A percentile compares a stretch with the other conserved stretches of the same genome.
Conservation (phyloP, 2,797 vertebrate species). For the Tolypeutes matacus region DNA sequence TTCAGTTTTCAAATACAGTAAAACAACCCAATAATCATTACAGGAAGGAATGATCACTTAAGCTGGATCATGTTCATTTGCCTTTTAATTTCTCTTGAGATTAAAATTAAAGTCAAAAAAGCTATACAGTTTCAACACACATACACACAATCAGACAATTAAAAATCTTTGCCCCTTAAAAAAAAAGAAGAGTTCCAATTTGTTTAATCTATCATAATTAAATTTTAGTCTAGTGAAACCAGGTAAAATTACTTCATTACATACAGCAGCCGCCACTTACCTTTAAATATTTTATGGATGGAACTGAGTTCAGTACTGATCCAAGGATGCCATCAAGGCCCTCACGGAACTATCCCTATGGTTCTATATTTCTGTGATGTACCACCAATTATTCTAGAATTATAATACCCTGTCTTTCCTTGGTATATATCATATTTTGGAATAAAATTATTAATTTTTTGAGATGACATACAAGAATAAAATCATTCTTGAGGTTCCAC, state of each 20-base stretch:
- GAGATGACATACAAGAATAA: constrained; percentile 89
- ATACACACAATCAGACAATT: constrained; percentile 66
- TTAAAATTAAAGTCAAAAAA: constrained; percentile 77
- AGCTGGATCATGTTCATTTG: constrained; percentile 73
- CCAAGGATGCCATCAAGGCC: constrained; percentile 81
- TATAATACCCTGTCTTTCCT: constrained; percentile 85
- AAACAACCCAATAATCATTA: constrained; percentile 71
- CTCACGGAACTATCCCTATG: constrained; percentile 77
- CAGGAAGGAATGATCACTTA: constrained; percentile 79
- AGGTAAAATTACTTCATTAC: constrained; percentile 74
- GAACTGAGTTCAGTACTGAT: constrained; percentile 84
- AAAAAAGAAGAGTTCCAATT: constrained; percentile 59
- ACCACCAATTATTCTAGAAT: constrained; percentile 82
- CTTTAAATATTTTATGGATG: constrained; percentile 86
- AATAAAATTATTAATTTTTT: constrained; percentile 80
- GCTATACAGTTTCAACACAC: constrained; percentile 75
- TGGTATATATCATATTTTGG: constrained; percentile 79
- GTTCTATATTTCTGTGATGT: constrained; percentile 80
- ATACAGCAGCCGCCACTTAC: constrained; percentile 84
- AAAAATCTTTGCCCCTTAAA: constrained; percentile 63
- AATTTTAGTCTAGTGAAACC: constrained; percentile 69
- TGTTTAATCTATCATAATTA: constrained; percentile 53
- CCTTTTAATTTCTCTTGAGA: constrained; percentile 79
- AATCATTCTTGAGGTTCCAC: constrained; percentile 86
- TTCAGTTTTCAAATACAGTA: constrained; percentile 74